These are phyloP conservation scores for Hydrophis major DNA, from an alignment of 2,797 vertebrate species.

Conservation along the genomic window DNA sequence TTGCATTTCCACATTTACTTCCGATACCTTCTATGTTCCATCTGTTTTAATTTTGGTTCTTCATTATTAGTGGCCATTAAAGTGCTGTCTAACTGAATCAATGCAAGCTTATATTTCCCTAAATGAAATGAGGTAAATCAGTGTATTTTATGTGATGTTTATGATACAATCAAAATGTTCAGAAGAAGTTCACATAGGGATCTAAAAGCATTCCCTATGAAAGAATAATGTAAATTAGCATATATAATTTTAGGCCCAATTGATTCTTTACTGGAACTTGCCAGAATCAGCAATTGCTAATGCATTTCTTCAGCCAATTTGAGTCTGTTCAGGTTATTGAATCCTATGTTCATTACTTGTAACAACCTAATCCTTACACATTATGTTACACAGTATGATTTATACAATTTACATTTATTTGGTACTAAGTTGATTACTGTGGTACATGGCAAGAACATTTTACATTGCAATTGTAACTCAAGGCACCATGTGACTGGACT, in stretches of 20 bases:
- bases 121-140: conserved; percentile 56
- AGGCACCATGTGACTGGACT: too few species aligned
- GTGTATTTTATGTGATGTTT: conserved; percentile 50
- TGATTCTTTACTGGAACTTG: neutral
- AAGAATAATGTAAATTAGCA: conserved; percentile 39
- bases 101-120: conserved; percentile 39
- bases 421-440: neutral
- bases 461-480: neutral
- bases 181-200: conserved; percentile 22
- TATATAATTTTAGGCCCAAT: neutral
- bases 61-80: conserved; percentile 53
- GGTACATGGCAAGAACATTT: neutral
- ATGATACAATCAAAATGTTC: conserved; percentile 36
- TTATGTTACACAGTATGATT: neutral
- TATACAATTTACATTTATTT: neutral
- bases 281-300: neutral
- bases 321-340: neutral
- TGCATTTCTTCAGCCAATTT: conserved; percentile 18
- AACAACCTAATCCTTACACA: neutral
- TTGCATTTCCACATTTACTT: conserved; percentile 59
- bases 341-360: conserved; percentile 14
- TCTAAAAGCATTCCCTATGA: conserved; percentile 10
- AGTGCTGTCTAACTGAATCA: conserved; percentile 41
- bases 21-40: conserved; percentile 55
- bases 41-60: conserved; percentile 56